Conservation (phyloP, 1,140 invertebrate genomes). For the Littorina saxatilis region DNA sequence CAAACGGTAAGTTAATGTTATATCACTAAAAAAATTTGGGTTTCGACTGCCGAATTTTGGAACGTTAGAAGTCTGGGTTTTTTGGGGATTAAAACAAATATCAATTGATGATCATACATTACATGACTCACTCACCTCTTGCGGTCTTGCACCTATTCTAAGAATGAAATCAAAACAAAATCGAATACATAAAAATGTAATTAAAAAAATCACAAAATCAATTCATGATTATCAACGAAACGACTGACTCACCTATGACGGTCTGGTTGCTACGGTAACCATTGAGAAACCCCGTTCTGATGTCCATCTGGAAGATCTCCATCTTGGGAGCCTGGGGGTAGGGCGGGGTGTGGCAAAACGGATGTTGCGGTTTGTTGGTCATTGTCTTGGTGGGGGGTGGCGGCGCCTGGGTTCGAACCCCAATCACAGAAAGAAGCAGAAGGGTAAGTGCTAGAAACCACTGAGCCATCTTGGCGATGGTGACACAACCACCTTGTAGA, state of each 20-base stretch:
- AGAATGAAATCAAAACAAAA: too few relatives aligned
- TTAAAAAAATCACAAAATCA: background rate
- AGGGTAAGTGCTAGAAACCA: background rate
- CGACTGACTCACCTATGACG: slow-evolving; percentile 21
- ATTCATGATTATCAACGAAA: too few relatives aligned
- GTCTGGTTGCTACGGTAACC: slow-evolving; percentile 34
- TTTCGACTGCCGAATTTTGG: too few relatives aligned
- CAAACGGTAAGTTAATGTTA: too few relatives aligned
- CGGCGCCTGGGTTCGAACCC: background rate
- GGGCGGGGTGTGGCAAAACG: slow-evolving; percentile 4
- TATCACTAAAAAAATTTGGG: too few relatives aligned
- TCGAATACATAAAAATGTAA: too few relatives aligned
- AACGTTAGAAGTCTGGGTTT: too few relatives aligned
- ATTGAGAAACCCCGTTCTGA: slow-evolving; percentile 17
- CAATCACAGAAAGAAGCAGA: background rate
- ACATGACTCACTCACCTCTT: too few relatives aligned
- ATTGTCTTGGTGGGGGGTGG: background rate
- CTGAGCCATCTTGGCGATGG: background rate
- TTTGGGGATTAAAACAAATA: too few relatives aligned
- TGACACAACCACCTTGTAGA: background rate
- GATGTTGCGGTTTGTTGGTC: slow-evolving; percentile 5
- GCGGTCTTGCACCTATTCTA: too few relatives aligned
- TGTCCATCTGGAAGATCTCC: slow-evolving; percentile 25
- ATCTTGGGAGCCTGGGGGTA: background rate
- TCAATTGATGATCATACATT: too few relatives aligned